Conservation (phyloP, 2,113 vertebrate species). For the Alethe diademata region DNA sequence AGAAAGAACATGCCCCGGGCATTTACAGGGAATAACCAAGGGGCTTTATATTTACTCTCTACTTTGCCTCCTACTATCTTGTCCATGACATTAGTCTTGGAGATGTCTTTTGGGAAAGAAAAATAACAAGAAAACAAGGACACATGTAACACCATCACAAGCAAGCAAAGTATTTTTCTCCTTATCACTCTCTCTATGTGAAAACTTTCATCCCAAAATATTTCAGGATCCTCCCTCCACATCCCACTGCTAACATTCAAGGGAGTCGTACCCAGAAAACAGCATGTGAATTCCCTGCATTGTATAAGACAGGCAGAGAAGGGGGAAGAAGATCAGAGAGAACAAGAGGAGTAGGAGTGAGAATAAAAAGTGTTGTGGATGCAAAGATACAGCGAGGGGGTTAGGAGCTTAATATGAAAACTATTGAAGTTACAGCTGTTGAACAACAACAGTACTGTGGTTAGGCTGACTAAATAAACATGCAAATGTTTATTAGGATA, state of each 20-base stretch:
- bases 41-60: neutral
- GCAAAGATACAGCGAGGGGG: neutral
- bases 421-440: neutral
- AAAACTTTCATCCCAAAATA: neutral
- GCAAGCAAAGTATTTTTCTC: neutral
- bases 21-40: neutral
- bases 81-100: neutral
- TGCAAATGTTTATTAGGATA: neutral
- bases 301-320: neutral
- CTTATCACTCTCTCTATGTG: neutral
- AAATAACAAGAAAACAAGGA: neutral
- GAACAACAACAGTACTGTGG: neutral
- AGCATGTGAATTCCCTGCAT: neutral
- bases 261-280: neutral
- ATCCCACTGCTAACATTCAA: constrained; percentile 8
- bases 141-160: neutral
- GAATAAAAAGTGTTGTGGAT: neutral
- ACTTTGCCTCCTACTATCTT: neutral
- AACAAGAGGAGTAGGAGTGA: constrained; percentile 18
- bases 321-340: neutral
- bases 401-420: neutral
- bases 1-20: neutral
- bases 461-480: neutral
- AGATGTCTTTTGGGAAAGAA: neutral
- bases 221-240: neutral